Conservation (phyloP, 2,113 vertebrate genomes). For the Rhizomys pruinosus region DNA sequence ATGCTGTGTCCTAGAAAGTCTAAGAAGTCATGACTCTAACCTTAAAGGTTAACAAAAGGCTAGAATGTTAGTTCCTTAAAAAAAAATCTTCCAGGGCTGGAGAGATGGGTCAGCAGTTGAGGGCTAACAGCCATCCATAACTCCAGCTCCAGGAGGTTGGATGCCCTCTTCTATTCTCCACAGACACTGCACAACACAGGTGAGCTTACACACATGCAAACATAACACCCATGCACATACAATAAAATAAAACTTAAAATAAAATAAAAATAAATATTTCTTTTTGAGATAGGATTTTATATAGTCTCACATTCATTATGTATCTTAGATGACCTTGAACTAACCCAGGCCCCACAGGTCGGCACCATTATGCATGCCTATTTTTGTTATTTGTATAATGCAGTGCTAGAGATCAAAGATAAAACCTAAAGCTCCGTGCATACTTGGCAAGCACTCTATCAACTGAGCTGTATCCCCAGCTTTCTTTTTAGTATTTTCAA, state of each 20-base stretch:
- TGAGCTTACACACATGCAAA: no score
- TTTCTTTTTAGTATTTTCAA: neutral
- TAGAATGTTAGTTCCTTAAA: neutral
- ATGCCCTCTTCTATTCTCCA: no score
- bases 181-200: no score
- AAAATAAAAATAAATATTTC: no score
- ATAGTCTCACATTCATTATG: neutral
- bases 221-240: no score
- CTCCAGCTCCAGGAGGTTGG: no score
- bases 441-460: neutral
- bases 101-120: no score
- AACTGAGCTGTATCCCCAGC: no score
- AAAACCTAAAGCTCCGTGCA: neutral
- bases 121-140: no score
- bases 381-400: neutral
- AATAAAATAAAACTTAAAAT: no score
- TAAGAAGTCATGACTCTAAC: neutral
- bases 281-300: neutral
- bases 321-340: neutral
- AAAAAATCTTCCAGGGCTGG: no score
- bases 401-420: neutral
- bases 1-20: slow-evolving; percentile 11
- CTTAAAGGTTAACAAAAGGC: neutral
- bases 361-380: neutral
- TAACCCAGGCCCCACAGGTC: neutral